Evolutionary conservation across 2,797 vertebrate genomes (phyloP).

Genomic region (Peromyscus melanophrys): DNA sequence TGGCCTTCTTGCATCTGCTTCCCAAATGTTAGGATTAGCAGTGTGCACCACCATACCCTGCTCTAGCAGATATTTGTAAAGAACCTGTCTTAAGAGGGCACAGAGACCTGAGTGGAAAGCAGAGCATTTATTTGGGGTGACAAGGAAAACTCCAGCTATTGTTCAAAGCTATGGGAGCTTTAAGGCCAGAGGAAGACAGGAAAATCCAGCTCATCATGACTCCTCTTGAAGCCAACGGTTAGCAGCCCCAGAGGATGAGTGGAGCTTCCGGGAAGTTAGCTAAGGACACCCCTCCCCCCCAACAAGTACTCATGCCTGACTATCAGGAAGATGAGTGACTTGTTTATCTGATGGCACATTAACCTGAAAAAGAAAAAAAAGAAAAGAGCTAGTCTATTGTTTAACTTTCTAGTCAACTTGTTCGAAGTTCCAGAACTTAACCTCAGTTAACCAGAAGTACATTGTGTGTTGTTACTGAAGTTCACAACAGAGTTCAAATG

Average conservation of each 20-base stretch:
- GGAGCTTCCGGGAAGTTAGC: neutral
- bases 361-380: neutral
- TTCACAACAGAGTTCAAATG: neutral
- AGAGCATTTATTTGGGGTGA: neutral
- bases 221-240: neutral
- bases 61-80: conserved; percentile 21
- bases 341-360: conserved; percentile 30
- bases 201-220: neutral
- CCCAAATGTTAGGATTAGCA: neutral
- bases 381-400: neutral
- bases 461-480: neutral
- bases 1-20: neutral
- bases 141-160: conserved; percentile 21
- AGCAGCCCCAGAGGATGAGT: neutral
- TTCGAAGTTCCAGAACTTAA: neutral
- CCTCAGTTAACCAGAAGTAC: conserved; percentile 55
- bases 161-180: conserved; percentile 4
- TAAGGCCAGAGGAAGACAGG: neutral
- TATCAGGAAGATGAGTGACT: neutral
- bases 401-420: conserved; percentile 4
- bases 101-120: neutral
- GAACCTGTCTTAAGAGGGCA: neutral
- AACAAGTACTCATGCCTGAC: neutral
- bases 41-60: neutral
- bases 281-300: neutral